Evolutionary conservation across 2,113 vertebrate species (phyloP).

Genomic region (Atherinomorus stipes): DNA sequence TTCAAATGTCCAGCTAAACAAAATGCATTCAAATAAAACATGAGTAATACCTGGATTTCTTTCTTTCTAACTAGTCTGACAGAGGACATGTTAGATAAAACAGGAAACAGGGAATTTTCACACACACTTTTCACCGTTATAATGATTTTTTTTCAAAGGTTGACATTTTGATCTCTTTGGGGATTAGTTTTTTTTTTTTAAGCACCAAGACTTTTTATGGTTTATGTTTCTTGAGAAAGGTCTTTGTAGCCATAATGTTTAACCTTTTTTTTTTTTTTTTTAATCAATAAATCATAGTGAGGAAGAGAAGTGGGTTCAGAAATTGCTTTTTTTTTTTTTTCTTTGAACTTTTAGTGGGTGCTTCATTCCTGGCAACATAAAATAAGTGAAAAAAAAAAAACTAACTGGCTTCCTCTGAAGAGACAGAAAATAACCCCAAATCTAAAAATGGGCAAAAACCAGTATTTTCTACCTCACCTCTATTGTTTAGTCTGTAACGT

Average conservation of each 20-base stretch:
- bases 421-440: not conserved
- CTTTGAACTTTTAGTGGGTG: not conserved
- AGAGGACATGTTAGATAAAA: not conserved
- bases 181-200: not conserved
- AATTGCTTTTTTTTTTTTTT: not conserved
- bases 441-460: not conserved
- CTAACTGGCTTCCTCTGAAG: not conserved
- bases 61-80: not conserved
- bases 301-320: not conserved
- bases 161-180: no score
- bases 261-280: not conserved
- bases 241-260: not conserved
- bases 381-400: not conserved
- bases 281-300: not conserved
- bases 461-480: not conserved
- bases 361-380: not conserved
- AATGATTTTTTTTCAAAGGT: not conserved
- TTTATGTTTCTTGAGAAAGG: not conserved
- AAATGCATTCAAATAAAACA: not conserved
- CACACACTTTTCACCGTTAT: not conserved
- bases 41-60: not conserved
- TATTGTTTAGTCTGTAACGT: not conserved
- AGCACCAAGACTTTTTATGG: not conserved
- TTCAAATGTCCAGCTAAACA: not conserved
- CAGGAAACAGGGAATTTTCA: not conserved